Evolutionary conservation across 2,113 vertebrate genomes (phyloP).

Genomic region (Catharus minimus): DNA sequence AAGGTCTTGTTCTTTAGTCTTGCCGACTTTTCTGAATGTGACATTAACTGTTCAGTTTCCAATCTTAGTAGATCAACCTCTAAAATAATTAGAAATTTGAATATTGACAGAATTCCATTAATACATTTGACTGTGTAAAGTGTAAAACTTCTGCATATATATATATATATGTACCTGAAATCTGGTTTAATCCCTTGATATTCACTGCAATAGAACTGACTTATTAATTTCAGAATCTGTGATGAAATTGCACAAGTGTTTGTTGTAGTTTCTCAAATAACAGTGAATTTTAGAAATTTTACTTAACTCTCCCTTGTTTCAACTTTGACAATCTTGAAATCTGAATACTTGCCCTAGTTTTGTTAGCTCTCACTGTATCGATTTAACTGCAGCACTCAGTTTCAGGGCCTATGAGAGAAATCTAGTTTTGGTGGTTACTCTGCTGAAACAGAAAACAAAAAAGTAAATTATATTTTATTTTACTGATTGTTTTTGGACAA

Average conservation of each 20-base stretch:
- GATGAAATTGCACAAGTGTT: background rate
- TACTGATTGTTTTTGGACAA: background rate
- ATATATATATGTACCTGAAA: background rate
- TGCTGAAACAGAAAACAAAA: constrained; percentile 80
- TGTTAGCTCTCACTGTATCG: constrained; percentile 67
- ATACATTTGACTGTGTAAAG: background rate
- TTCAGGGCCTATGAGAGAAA: constrained; percentile 74
- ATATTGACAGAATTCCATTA: background rate
- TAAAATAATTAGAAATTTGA: background rate
- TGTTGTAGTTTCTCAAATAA: constrained; percentile 30
- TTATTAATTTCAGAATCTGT: background rate
- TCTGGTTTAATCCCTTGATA: background rate
- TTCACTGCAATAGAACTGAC: background rate
- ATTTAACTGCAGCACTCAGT: constrained; percentile 73
- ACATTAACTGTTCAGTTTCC: background rate
- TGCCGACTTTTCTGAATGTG: background rate
- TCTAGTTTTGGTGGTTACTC: constrained; percentile 79
- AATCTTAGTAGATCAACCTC: background rate
- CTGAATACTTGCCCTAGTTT: constrained; percentile 61
- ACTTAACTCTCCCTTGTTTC: constrained; percentile 76
- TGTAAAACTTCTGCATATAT: background rate
- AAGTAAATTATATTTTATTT: constrained; percentile 60
- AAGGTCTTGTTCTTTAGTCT: background rate
- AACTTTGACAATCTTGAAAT: constrained; percentile 69
- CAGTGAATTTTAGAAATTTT: constrained; percentile 69